Base-by-base conservation (phyloP, 2,113 vertebrate genomes). In the Prietella phreatophila region DNA sequence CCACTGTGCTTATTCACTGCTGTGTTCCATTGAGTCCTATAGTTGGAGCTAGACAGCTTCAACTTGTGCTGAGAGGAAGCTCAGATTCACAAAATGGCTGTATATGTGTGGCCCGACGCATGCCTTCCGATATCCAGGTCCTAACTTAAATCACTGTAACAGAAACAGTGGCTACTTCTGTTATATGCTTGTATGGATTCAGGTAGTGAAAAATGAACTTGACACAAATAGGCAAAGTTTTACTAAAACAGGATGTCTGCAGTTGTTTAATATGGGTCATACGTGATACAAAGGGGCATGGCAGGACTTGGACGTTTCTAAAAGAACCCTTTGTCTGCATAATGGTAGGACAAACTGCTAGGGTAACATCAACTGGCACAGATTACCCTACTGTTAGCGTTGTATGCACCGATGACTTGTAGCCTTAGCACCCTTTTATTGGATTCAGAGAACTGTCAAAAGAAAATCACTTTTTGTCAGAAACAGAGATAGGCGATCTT, bases 341-440 rank as follows among this genome's bases (percentile, higher is more conserved):
- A 85, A 53, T 82, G 69, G 69, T 75, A 88, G 88, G 85, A 86
- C 91, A 89, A 91, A 87, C 81, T 60, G 82, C 91, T 79, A 85
- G 73, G 86, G 86, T 90, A 87, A 86, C 88, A 89, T 91, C 83
- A 89, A 76, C 89, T 86, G 88, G 83, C 89, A 63, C 56, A n/a
- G 58, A 53, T 1, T 27, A 3, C 61, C 25, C 17, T 83, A 30
- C 53, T 89, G 42, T 75, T 82, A 79, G 82, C 58, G 7, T 30
- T 65, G 83, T 65, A 4, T 82, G 61, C n/a, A 61, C 85, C 85
- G 86, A 84, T 84, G 89, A 88, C 87, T 90, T 90, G 82, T 55
- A 55, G 53, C 53, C 53, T 84, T 50, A 85, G 88, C 88, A 90
- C 88, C 81, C 30, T 75, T 22, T 42, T 76, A 84, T 89, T 83